Conservation (phyloP, 2,113 vertebrate species). For the Typhlomys cinereus region DNA sequence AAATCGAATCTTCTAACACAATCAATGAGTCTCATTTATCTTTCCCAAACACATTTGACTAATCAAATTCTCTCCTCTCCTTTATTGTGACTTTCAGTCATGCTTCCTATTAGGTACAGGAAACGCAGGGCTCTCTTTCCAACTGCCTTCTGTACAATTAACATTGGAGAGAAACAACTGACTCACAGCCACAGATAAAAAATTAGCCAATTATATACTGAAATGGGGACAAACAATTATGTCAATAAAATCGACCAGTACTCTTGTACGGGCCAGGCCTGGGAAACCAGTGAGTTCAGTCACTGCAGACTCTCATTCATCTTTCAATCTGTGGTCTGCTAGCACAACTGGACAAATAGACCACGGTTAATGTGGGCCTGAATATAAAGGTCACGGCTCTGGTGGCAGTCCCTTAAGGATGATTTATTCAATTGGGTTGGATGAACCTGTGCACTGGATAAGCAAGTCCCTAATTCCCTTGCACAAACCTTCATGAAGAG, state of each 20-base stretch:
- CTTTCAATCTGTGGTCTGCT: slow-evolving; percentile 27
- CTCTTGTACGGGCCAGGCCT: slow-evolving; percentile 31
- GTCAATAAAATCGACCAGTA: slow-evolving; percentile 67
- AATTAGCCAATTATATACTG: slow-evolving; percentile 70
- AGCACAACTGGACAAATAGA: slow-evolving; percentile 29
- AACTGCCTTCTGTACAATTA: slow-evolving; percentile 63
- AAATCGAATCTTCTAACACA: slow-evolving; percentile 58
- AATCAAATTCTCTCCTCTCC: slow-evolving; percentile 66
- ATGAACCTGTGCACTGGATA: neutral
- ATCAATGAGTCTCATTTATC: slow-evolving; percentile 53
- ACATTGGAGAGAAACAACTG: slow-evolving; percentile 65
- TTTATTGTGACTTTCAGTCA: slow-evolving; percentile 44
- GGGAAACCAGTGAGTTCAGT: slow-evolving; percentile 7
- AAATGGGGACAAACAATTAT: slow-evolving; percentile 69
- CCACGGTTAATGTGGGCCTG: neutral
- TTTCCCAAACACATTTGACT: slow-evolving; percentile 60
- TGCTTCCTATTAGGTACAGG: slow-evolving; percentile 48
- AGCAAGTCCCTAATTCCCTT: neutral
- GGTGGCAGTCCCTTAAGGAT: neutral
- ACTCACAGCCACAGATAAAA: slow-evolving; percentile 72
- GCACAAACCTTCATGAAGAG: neutral
- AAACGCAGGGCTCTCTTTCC: slow-evolving; percentile 44
- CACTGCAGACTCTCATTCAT: neutral
- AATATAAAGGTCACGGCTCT: neutral
- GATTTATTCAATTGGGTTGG: neutral